These are phyloP conservation scores for Apus apus DNA, from an alignment of 2,113 vertebrate genomes.

Conservation along the genomic window DNA sequence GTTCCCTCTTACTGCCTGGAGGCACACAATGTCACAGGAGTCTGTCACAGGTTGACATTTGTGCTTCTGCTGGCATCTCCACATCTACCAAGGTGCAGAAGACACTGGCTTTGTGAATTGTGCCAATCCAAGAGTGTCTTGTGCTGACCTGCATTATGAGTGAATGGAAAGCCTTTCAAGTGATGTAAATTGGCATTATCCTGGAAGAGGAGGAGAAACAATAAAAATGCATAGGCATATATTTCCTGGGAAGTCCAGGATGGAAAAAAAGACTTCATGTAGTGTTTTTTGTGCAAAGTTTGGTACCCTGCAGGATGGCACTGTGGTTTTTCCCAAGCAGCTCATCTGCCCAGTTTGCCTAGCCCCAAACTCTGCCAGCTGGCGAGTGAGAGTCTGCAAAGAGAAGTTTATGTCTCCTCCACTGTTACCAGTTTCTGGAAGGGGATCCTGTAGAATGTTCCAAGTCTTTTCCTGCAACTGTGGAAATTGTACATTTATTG, in stretches of 20 bases:
- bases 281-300: not conserved
- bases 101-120: not conserved
- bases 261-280: not conserved
- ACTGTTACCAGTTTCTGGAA: not conserved
- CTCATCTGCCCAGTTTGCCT: not conserved
- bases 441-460: not conserved
- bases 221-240: not conserved
- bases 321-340: not conserved
- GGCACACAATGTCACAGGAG: not conserved
- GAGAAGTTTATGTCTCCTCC: not conserved
- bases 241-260: not conserved
- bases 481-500: not conserved
- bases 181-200: not conserved
- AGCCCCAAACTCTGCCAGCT: not conserved
- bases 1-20: not conserved
- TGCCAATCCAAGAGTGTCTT: not conserved
- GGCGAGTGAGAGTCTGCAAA: not conserved
- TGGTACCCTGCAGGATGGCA: not conserved
- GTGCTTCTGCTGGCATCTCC: not conserved
- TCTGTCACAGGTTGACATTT: not conserved
- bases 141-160: not conserved
- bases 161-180: not conserved
- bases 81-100: not conserved
- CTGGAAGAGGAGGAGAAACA: not conserved
- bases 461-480: not conserved